Base-by-base conservation (phyloP, 2,113 vertebrate genomes). In the Melanotaenia duboulayi region DNA sequence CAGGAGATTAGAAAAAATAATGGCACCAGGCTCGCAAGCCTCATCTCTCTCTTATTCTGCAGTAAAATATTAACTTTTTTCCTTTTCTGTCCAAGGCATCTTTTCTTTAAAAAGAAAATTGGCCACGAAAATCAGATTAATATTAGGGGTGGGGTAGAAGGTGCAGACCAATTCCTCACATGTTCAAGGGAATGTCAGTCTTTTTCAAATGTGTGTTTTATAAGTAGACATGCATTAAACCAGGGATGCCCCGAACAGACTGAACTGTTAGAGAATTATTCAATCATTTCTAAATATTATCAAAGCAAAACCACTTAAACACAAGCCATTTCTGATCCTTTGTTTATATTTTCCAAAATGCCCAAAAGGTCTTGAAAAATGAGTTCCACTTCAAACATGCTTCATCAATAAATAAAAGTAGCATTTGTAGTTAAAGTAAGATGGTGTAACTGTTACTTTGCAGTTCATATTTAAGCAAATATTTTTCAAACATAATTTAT, bases 1-100 rank as follows among this genome's bases (percentile, higher is more conserved):
- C 96, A 97, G 95, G 95, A 96, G 95, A 97, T 96, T 97, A 95
- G 97, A 98, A 95, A 96, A 95, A 96, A 96, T 95, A 96, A 95
- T 96, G 94, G 95, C 95, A 95, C 96, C 96, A 94, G 94, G 94
- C 94, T 95, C 93, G 95, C 95, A 93, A 96, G 94, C 95, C 94
- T 94, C 95, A 76, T 94, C 94, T 95, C 93, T 95, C 94, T 96
- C 94, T 95, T 96, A 93, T 94, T 95, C 95, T 94, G 94, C 95
- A 95, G 95, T 96, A 95, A 97, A 95, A 95, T 90, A 94, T 94
- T 94, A 94, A 95, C 95, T 95, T 93, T 93, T 85, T 87, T 92
- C 88, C 84, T 88, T 93, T 88, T 95, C 93, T 95, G 90, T 96
- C 95, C 91, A 96, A 95, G 95, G 94, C 71, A 93, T 94, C 89